phyloP scores from a whole-genome alignment of 53 echinoderm and acorn worm species.

The Patiria pectinifera region DNA sequence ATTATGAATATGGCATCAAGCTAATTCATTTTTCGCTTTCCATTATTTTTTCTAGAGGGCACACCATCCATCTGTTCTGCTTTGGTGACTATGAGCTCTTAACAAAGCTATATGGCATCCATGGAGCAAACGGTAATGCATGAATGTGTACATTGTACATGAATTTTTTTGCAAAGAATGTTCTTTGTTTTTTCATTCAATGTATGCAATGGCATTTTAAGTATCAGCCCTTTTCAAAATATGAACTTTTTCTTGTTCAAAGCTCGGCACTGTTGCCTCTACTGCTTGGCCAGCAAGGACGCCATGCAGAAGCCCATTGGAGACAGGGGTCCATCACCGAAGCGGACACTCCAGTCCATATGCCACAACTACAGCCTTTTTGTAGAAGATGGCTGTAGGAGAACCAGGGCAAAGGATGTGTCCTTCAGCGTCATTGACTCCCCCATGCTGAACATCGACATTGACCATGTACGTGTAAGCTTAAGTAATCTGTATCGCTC shows the following conservation, averaged over 20 bases:
- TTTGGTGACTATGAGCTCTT: slow-evolving; percentile 59
- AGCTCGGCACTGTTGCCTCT: slow-evolving; percentile 53
- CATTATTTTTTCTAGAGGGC: slow-evolving; percentile 15
- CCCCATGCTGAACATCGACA: neutral
- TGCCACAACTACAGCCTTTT: neutral
- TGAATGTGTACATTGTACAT: neutral
- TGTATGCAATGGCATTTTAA: no score
- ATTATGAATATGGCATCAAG: neutral
- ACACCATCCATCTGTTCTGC: slow-evolving; percentile 16
- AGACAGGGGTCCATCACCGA: neutral
- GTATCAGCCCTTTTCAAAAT: neutral
- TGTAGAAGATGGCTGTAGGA: slow-evolving; percentile 20
- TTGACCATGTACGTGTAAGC: slow-evolving; percentile 35
- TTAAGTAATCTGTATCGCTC: neutral
- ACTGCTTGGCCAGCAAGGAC: slow-evolving; percentile 40
- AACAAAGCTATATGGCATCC: slow-evolving; percentile 36
- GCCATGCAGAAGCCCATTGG: slow-evolving; percentile 1
- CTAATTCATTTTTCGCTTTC: neutral
- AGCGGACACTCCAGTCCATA: neutral
- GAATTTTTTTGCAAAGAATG: neutral
- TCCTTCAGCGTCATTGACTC: slow-evolving; percentile 37
- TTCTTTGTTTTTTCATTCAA: no score
- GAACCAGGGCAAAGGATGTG: slow-evolving; percentile 17
- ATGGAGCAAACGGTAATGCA: slow-evolving; percentile 25
- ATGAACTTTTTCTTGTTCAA: neutral